phyloP scores from a whole-genome alignment of 2,888 invertebrate species.

The Pseudococcus longispinus region DNA sequence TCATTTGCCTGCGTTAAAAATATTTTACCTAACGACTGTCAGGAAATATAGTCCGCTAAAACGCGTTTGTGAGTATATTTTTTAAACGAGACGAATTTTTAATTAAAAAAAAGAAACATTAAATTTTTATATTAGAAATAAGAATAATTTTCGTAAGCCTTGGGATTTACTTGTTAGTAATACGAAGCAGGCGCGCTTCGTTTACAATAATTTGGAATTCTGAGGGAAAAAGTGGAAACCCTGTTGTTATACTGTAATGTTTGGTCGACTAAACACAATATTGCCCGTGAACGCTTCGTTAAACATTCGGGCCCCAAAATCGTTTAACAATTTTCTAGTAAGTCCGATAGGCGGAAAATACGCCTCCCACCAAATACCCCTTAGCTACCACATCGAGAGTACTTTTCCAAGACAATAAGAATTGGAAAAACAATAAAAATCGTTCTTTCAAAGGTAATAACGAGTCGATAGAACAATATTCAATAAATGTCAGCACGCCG shows the following conservation, averaged over 20 bases:
- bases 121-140: background rate
- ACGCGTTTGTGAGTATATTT: background rate
- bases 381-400: constrained; percentile 14
- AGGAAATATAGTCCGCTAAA: too few relatives aligned
- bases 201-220: constrained; percentile 31
- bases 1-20: background rate
- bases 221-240: constrained; percentile 28
- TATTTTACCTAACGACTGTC: too few relatives aligned
- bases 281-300: constrained; percentile 51
- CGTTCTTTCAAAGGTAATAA: background rate
- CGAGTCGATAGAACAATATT: background rate
- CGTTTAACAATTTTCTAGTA: constrained; percentile 52
- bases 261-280: constrained; percentile 56
- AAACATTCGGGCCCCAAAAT: constrained; percentile 49
- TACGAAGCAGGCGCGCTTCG: background rate
- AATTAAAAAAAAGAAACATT: background rate
- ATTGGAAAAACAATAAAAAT: background rate
- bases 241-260: constrained; percentile 48
- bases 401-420: constrained; percentile 15
- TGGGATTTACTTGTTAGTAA: background rate
- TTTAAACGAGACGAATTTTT: background rate
- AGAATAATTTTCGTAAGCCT: constrained; percentile 14
- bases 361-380: background rate
- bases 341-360: constrained; percentile 24
- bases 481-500: background rate